These are phyloP conservation scores for Hirtodrosophila confusa DNA, from an alignment of 2,888 invertebrate genomes.

Conservation along the genomic window DNA sequence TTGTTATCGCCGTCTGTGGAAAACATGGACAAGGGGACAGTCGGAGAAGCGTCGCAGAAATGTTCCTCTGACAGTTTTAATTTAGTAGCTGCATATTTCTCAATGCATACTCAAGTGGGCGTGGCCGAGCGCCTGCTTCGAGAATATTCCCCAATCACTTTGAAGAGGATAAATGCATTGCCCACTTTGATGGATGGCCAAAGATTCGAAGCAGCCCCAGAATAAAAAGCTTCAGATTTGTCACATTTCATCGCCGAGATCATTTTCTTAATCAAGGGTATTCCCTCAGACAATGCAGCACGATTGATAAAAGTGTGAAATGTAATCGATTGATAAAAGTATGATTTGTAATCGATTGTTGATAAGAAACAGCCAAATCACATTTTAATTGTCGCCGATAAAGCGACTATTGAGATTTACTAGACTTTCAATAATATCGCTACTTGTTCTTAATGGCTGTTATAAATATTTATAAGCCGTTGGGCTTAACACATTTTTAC, in stretches of 20 bases:
- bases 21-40: not conserved
- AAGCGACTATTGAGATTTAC: not conserved
- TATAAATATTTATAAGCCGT: conserved; percentile 35
- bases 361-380: conserved; percentile 12
- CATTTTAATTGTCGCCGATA: not conserved
- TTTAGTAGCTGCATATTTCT: conserved; percentile 68
- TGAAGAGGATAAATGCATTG: conserved; percentile 49
- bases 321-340: not conserved
- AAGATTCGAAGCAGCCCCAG: conserved; percentile 17
- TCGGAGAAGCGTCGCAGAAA: not conserved
- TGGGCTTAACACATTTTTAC: too few relatives aligned
- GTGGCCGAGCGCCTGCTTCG: not conserved
- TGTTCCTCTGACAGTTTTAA: conserved; percentile 55
- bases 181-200: conserved; percentile 40
- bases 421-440: conserved; percentile 2
- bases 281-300: conserved; percentile 9
- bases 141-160: conserved; percentile 8
- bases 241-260: conserved; percentile 8
- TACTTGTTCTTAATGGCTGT: conserved; percentile 29
- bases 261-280: not conserved
- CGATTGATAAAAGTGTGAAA: not conserved
- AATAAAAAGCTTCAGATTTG: conserved; percentile 33
- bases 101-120: conserved; percentile 46
- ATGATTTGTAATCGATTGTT: conserved; percentile 8
- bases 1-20: conserved; percentile 48